Evolutionary conservation across 2,797 vertebrate genomes (phyloP).

Genomic region (Remorina albescens): DNA sequence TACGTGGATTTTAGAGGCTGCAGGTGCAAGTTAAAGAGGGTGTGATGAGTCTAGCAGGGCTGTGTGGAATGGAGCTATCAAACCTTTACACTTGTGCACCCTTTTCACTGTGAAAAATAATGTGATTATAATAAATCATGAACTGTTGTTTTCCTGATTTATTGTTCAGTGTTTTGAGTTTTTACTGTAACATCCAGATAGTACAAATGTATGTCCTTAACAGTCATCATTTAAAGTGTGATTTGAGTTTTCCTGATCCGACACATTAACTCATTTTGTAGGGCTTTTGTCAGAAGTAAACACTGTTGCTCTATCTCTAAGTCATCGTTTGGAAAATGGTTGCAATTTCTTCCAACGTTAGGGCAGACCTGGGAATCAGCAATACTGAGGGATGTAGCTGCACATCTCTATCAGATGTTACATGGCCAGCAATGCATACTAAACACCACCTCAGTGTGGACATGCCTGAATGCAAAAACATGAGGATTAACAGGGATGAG

Average conservation of each 20-base stretch:
- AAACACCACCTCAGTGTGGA: constrained; percentile 66
- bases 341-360: constrained; percentile 44
- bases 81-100: constrained; percentile 47
- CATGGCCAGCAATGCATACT: constrained; percentile 74
- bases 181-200: neutral
- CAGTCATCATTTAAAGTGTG: constrained; percentile 5
- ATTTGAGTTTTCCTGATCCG: constrained; percentile 14
- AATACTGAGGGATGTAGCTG: constrained; percentile 52
- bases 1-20: constrained; percentile 43
- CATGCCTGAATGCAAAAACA: constrained; percentile 65
- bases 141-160: constrained; percentile 21
- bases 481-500: constrained; percentile 69
- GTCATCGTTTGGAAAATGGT: constrained; percentile 34
- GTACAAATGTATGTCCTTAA: too few species aligned
- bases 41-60: constrained; percentile 79
- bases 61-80: constrained; percentile 74
- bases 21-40: constrained; percentile 74
- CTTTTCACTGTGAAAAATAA: constrained; percentile 4
- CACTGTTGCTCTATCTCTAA: constrained; percentile 8
- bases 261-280: neutral
- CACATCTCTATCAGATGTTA: constrained; percentile 70
- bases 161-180: constrained; percentile 4
- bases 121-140: neutral
- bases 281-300: constrained; percentile 22
- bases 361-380: constrained; percentile 42